Evolutionary conservation across 2,113 vertebrate species (phyloP).

Genomic region (Ploceus nigricollis): DNA sequence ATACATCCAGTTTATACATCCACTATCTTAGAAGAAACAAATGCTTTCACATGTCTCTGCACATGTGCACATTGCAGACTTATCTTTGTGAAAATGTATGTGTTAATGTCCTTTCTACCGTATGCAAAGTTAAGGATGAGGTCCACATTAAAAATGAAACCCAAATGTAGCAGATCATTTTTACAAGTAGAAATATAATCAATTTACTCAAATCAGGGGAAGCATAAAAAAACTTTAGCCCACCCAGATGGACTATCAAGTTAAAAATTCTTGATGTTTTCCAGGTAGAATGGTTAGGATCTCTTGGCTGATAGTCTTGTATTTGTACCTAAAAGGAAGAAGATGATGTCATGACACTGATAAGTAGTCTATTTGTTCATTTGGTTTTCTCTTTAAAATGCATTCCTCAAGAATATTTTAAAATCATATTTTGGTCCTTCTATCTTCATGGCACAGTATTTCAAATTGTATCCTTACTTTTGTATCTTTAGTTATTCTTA

Average conservation of each 20-base stretch:
- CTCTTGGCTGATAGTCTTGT: background rate
- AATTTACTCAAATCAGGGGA: background rate
- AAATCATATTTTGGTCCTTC: background rate
- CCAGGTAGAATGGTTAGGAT: background rate
- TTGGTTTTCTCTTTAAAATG: background rate
- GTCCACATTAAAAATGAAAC: background rate
- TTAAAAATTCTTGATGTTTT: background rate
- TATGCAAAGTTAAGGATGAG: background rate
- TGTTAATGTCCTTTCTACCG: background rate
- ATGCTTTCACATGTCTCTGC: rapidly evolving
- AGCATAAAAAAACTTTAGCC: background rate
- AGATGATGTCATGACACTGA: background rate
- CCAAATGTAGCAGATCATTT: rapidly evolving
- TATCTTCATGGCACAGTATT: background rate
- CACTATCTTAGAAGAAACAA: background rate
- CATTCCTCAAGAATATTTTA: background rate
- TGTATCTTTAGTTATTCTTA: background rate
- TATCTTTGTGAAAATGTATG: background rate
- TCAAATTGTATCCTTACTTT: background rate
- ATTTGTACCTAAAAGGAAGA: background rate
- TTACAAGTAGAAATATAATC: background rate
- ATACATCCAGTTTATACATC: background rate
- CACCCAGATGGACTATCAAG: background rate
- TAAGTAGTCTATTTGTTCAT: background rate
- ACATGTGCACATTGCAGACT: background rate